Evolutionary conservation across 2,888 invertebrate genomes (phyloP).

Genomic region (Poecilus cupreus): DNA sequence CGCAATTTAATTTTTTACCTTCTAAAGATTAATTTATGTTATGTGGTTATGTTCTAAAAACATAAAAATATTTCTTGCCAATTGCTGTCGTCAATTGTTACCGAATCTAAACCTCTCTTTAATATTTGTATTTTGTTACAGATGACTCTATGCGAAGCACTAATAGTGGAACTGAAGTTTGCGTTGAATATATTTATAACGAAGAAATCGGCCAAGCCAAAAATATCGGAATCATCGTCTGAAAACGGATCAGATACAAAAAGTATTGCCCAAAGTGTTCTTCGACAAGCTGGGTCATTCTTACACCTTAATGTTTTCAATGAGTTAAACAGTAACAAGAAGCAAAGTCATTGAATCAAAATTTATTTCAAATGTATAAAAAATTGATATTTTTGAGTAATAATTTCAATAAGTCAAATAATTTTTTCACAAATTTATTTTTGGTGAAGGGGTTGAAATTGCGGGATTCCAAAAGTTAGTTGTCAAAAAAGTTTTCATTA

Average conservation of each 20-base stretch:
- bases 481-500: too few species aligned
- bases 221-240: constrained; percentile 40
- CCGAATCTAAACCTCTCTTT: too few species aligned
- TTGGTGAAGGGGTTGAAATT: too few species aligned
- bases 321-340: neutral
- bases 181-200: constrained; percentile 83
- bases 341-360: neutral
- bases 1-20: too few species aligned
- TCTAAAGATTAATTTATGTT: too few species aligned
- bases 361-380: too few species aligned
- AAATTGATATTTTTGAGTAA: too few species aligned
- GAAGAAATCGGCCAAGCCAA: constrained; percentile 77
- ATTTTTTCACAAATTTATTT: too few species aligned
- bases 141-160: constrained; percentile 82
- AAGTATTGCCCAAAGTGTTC: constrained; percentile 53
- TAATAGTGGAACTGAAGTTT: constrained; percentile 82
- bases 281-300: constrained; percentile 53
- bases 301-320: constrained; percentile 53
- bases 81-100: too few species aligned
- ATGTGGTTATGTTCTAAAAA: too few species aligned
- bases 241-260: constrained; percentile 48
- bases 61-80: neutral
- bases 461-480: too few species aligned
- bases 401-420: too few species aligned
- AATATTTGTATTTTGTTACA: constrained; percentile 68